phyloP scores from a whole-genome alignment of 1,140 invertebrate species.

The Drosophila lowei region DNA sequence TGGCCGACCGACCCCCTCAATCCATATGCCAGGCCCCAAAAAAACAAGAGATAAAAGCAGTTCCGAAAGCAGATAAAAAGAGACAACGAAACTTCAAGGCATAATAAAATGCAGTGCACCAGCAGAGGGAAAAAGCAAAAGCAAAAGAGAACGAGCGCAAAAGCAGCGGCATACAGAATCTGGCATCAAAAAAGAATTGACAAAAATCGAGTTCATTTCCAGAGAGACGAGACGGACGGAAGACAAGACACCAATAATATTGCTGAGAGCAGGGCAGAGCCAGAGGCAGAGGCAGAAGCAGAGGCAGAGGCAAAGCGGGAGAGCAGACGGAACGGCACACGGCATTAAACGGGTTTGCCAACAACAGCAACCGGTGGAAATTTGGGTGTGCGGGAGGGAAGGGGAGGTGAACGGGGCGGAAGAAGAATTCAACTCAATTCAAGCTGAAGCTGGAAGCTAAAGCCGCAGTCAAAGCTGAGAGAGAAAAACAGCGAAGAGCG shows the following conservation, averaged over 20 bases:
- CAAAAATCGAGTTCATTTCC: constrained; percentile 73
- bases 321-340: constrained; percentile 31
- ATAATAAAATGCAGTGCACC: constrained; percentile 9
- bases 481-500: not conserved
- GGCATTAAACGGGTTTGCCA: constrained; percentile 66
- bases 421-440: constrained; percentile 35
- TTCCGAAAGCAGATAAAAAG: constrained; percentile 45
- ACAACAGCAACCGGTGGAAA: constrained; percentile 26
- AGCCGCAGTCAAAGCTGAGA: constrained; percentile 1
- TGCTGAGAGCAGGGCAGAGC: not conserved
- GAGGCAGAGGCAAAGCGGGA: constrained; percentile 8
- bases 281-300: not conserved
- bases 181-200: constrained; percentile 69
- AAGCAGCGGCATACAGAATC: constrained; percentile 57
- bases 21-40: constrained; percentile 32
- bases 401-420: not conserved
- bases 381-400: not conserved
- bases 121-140: constrained; percentile 28
- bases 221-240: constrained; percentile 19
- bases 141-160: constrained; percentile 38
- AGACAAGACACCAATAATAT: constrained; percentile 1
- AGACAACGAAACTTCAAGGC: constrained; percentile 30
- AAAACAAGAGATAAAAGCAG: constrained; percentile 53
- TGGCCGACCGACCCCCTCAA: constrained; percentile 41
- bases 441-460: constrained; percentile 14